Evolutionary conservation across 2,888 invertebrate genomes (phyloP), one percentile per base, ranked within the genome.

Genomic region (Maniola hyperantus): DNA sequence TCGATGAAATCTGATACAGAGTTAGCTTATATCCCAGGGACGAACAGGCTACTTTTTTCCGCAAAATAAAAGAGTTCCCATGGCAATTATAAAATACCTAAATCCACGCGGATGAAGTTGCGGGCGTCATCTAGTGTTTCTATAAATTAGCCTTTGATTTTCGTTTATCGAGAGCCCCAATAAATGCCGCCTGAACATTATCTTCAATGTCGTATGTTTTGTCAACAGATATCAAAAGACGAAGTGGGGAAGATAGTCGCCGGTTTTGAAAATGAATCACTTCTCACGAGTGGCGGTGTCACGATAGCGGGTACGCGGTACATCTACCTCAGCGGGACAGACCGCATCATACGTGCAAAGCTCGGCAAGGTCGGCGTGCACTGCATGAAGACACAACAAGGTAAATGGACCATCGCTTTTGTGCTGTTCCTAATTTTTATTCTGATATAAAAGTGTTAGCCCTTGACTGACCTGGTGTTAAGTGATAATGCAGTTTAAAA

Each of bases 371-470:
- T 97, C 88, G 98, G 98, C 84, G 97, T 97, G 79, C 98, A 98
- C 90, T 97, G 97, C 96, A 97, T 98, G 97, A 98, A 97, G 94
- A 98, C 98, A 92, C 95, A 95, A 93, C 97, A 98, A 95, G 96
- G 97, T 97, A 90, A 26, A 11, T 18, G n/a, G 1, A 54, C 36
- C 6, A 6, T 50, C 50, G 50, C 50, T 34, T 33, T n/a, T 8
- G 8, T 18, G 18, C 50, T 50, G 20, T 50, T 36, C 8, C 10
- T 20, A 8, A 8, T 50, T 42, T 11, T n/a, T 20, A 0, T 50
- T 18, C n/a, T n/a, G n/a, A n/a, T n/a, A n/a, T n/a, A n/a, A n/a
- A n/a, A n/a, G n/a, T n/a, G n/a, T n/a, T n/a, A n/a, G n/a, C n/a
- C n/a, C n/a, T n/a, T n/a, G n/a, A n/a, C n/a, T n/a, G n/a, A n/a